Conservation (phyloP, 1,140 invertebrate genomes). For the Scaptomyza pallida region DNA sequence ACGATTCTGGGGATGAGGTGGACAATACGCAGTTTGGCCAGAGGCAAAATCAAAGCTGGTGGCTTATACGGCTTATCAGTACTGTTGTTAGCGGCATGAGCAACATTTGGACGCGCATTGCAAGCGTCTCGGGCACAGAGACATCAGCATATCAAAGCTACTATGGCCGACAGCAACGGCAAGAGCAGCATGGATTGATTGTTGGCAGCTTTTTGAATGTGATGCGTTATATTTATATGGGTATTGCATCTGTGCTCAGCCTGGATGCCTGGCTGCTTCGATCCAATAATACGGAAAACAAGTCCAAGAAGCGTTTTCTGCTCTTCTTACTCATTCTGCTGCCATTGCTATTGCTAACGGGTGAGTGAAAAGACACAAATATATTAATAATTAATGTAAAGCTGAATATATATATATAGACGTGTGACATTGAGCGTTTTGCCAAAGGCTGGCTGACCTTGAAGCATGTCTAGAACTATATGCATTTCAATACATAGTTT, state of each 20-base stretch:
- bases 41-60: constrained; percentile 56
- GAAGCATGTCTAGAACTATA: constrained; percentile 10
- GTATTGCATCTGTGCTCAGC: constrained; percentile 82
- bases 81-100: constrained; percentile 57
- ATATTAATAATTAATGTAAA: constrained; percentile 32
- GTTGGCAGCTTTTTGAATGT: constrained; percentile 49
- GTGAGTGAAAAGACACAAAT: constrained; percentile 83
- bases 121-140: constrained; percentile 26
- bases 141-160: constrained; percentile 60
- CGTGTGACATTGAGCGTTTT: constrained; percentile 34
- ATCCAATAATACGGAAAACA: constrained; percentile 66
- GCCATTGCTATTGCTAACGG: constrained; percentile 84
- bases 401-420: constrained; percentile 44
- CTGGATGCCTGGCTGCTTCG: constrained; percentile 85
- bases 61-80: constrained; percentile 64
- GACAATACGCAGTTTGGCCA: constrained; percentile 52
- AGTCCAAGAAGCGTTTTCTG: constrained; percentile 78
- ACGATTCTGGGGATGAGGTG: constrained; percentile 79
- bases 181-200: constrained; percentile 48
- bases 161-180: constrained; percentile 38
- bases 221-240: constrained; percentile 67
- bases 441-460: constrained; percentile 45
- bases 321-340: constrained; percentile 83
- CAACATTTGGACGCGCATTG: constrained; percentile 57
- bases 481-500: constrained; percentile 28